phyloP scores from a whole-genome alignment of 2,888 invertebrate genomes.

The Eupithecia pulchellata region DNA sequence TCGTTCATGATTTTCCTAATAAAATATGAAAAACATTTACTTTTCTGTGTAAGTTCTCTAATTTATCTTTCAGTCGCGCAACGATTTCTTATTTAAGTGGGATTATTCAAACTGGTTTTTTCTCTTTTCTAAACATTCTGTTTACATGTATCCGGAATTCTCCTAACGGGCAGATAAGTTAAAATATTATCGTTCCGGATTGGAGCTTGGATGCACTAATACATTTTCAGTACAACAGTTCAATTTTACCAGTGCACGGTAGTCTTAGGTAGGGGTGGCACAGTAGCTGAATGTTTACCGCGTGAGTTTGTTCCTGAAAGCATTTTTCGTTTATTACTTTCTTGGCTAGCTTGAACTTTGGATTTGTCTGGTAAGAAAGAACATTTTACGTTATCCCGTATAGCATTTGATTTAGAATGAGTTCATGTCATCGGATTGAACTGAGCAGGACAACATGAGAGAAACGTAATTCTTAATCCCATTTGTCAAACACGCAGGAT shows the following conservation, averaged over 20 bases:
- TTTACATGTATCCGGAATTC: constrained; percentile 54
- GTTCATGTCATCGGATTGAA: no score
- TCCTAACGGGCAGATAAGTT: constrained; percentile 79
- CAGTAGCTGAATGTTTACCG: not conserved
- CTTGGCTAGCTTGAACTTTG: not conserved
- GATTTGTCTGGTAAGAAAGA: not conserved
- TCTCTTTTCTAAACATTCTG: not conserved
- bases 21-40: no score
- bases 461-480: no score
- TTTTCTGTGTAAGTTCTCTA: not conserved
- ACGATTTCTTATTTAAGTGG: constrained; percentile 3
- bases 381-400: not conserved
- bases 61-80: constrained; percentile 3
- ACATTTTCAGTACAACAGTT: constrained; percentile 80
- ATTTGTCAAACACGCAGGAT: not conserved
- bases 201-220: constrained; percentile 76
- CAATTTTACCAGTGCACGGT: constrained; percentile 65
- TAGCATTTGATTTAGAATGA: no score
- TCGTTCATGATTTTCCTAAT: no score
- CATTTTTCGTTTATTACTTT: not conserved
- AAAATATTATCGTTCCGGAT: constrained; percentile 80
- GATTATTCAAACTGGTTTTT: not conserved
- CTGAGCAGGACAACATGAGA: no score
- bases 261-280: constrained; percentile 41
- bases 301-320: not conserved